phyloP scores from a whole-genome alignment of 2,888 invertebrate species.

The Leptinotarsa haldemani region DNA sequence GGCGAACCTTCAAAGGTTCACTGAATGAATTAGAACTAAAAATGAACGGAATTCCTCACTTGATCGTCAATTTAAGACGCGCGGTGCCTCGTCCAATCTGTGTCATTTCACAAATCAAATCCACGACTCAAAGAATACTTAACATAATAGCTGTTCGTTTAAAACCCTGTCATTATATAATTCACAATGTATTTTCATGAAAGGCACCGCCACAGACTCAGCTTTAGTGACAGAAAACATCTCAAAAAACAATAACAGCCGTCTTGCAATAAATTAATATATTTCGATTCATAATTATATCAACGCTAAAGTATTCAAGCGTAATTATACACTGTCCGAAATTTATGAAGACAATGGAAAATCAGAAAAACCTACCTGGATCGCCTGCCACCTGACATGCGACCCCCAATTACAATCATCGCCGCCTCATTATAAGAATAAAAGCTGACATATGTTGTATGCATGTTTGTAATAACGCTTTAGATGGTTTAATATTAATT shows the following conservation, averaged over 20 bases:
- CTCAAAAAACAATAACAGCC: slow-evolving; percentile 3
- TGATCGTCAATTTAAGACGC: not conserved
- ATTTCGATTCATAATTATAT: slow-evolving; percentile 1
- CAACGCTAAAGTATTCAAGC: not conserved
- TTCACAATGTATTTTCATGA: not conserved
- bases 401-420: slow-evolving; percentile 7
- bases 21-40: too few species aligned
- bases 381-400: slow-evolving; percentile 20
- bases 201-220: not conserved
- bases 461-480: not conserved
- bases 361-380: not conserved
- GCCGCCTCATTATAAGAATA: slow-evolving; percentile 17
- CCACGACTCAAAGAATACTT: not conserved
- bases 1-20: too few species aligned
- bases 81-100: not conserved
- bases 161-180: slow-evolving; percentile 1
- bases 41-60: too few species aligned
- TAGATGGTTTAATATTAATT: not conserved
- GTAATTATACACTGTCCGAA: not conserved
- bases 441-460: slow-evolving; percentile 21
- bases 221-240: not conserved
- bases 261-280: slow-evolving; percentile 12
- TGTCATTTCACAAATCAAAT: not conserved
- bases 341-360: slow-evolving; percentile 2
- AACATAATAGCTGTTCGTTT: not conserved